phyloP scores from a whole-genome alignment of 30 jellyfish, hydroid and myxozoan genomes.

The Nemopilema nomurai region DNA sequence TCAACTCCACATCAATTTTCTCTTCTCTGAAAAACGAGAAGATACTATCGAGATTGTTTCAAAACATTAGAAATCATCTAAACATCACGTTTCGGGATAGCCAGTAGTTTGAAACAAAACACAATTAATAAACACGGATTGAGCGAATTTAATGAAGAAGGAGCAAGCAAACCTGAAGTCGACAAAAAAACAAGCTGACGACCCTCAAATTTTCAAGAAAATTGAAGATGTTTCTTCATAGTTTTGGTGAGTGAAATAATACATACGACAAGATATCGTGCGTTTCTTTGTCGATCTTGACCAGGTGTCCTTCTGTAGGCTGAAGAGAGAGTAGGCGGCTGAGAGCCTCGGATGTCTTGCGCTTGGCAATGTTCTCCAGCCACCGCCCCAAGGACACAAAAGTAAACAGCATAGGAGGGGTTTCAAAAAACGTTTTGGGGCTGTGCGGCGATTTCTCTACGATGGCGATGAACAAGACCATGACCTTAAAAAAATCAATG shows the following conservation, averaged over 20 bases:
- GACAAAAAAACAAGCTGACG: not conserved
- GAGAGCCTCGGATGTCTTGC: slow-evolving; percentile 95
- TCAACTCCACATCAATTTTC: slow-evolving; percentile 71
- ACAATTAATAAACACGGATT: no score
- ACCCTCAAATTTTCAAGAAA: not conserved
- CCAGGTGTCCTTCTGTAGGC: slow-evolving; percentile 87
- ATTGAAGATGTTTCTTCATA: not conserved
- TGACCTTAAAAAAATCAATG: slow-evolving; percentile 49
- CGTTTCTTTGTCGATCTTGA: slow-evolving; percentile 58
- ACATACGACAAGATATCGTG: slow-evolving; percentile 36
- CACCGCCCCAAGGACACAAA: slow-evolving; percentile 93
- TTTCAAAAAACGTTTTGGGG: slow-evolving; percentile 93
- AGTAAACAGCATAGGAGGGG: slow-evolving; percentile 97
- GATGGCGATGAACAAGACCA: slow-evolving; percentile 78
- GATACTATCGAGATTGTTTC: no score
- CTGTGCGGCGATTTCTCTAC: slow-evolving; percentile 66
- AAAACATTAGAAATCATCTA: no score
- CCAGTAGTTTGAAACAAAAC: no score
- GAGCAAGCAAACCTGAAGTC: no score
- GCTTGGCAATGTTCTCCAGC: slow-evolving; percentile 89
- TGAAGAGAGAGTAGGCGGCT: slow-evolving; percentile 76
- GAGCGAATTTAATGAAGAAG: no score
- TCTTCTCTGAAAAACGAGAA: slow-evolving; percentile 64
- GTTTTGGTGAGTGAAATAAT: not conserved
- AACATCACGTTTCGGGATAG: no score